Evolutionary conservation across 2,888 invertebrate genomes (phyloP), one percentile per base, ranked within the genome.

Genomic region (Trissolcus japonicus): DNA sequence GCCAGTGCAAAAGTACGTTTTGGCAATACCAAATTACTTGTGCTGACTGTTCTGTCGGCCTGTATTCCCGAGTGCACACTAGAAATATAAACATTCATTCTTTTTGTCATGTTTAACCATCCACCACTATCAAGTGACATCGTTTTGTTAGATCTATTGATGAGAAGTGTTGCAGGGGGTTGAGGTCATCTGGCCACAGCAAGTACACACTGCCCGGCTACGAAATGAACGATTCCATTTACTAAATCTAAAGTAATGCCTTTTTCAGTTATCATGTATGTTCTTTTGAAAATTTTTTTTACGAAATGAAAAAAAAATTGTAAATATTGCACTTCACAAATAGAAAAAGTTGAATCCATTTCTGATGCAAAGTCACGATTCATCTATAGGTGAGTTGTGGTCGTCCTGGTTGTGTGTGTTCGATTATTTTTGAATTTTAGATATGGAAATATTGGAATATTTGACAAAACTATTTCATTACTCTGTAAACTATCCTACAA

Each of bases 181-280:
- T 54, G 55, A 1, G 81, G n/a, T 54, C 80, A 66, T 43, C 83
- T 75, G 6, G 82, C 71, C 6, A 84, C 69, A 7, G 69, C 82
- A 4, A 83, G 72, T n/a, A 82, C 76, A 41, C 81, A 61, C 7
- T 81, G 78, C 4, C 68, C 69, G 4, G 78, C 79, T 35, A 35
- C 35, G 11, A 35, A 35, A 35, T 35, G 7, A 35, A 35, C 35
- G 35, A 11, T 35, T 67, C 88, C 85, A 67, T 87, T 35, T 35
- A 35, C 2, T 11, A 35, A 9, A 35, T 4, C 35, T 35, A 7
- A 2, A 35, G 9, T 35, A 2, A 9, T 83, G 4, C 82, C 83
- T 0, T 91, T 91, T 43, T 89, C 88, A 6, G 89, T 88, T 0
- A 91, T 81, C 0, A 91, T 87, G 4, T 1, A 11, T 35, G 11